Conservation (phyloP, 2,113 vertebrate species). For the Ciconia stormi region DNA sequence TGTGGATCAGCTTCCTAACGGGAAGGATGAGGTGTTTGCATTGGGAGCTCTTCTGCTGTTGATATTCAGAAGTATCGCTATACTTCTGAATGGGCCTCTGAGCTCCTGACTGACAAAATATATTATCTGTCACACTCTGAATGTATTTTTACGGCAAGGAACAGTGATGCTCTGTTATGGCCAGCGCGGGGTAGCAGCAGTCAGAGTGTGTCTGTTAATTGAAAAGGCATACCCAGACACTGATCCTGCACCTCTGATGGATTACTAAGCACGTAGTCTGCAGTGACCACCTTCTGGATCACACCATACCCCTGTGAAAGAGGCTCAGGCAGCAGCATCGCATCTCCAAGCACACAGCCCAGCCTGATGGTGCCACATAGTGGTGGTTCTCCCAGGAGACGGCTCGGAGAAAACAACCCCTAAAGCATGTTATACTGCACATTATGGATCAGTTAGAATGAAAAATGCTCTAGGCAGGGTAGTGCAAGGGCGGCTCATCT, state of each 20-base stretch:
- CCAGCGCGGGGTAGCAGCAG: neutral
- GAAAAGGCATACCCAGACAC: slow-evolving; percentile 7
- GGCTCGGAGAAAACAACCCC: neutral
- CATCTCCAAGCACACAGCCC: neutral
- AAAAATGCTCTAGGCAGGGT: slow-evolving; percentile 29
- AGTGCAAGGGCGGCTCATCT: slow-evolving; percentile 60
- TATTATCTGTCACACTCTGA: slow-evolving; percentile 60
- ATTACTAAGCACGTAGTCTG: neutral
- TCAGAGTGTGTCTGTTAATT: slow-evolving; percentile 20
- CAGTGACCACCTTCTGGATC: neutral
- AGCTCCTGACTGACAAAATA: slow-evolving; percentile 39
- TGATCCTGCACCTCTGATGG: neutral
- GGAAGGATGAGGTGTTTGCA: neutral
- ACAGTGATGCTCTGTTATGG: slow-evolving; percentile 10
- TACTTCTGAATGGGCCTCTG: slow-evolving; percentile 54
- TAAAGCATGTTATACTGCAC: neutral
- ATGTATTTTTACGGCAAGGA: slow-evolving; percentile 61
- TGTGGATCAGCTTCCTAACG: neutral
- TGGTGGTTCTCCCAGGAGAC: neutral
- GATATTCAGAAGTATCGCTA: slow-evolving; percentile 10
- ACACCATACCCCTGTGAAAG: neutral
- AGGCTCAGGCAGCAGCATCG: neutral
- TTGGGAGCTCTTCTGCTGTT: neutral
- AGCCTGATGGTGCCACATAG: neutral
- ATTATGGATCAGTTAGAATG: neutral